Evolutionary conservation across 2,797 vertebrate genomes (phyloP), one percentile per base, ranked within the genome.

Genomic region (Pogoniulus pusillus): DNA sequence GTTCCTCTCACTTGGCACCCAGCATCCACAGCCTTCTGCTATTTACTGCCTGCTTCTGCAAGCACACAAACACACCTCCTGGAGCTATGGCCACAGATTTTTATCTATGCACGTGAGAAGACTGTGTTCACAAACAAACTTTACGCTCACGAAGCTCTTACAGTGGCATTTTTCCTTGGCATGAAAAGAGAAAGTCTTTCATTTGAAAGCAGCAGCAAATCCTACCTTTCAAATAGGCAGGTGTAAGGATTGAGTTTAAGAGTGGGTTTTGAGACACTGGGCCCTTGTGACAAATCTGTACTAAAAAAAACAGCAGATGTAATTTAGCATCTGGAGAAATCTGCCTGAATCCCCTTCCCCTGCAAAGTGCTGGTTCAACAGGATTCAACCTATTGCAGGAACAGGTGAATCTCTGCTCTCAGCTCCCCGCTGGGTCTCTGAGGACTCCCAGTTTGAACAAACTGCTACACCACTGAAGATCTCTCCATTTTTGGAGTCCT

Each of bases 21-120:
- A 59, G 22, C 71, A 91, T 72, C 66, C 65, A 64, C 14, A 63
- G 43, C 17, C 80, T 91, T 30, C 16, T 73, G 26, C 81, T 93
- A 85, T 89, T 85, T 83, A 92, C 70, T 83, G 55, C 55, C 85
- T 92, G 82, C 45, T 77, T 57, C 71, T 82, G 41, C 76, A 43
- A 90, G 27, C 14, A 63, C 4, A 80, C 34, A 74, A 66, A 85
- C 29, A 87, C 49, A 65, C 22, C 58, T 79, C 57, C 65, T 62
- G 65, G 88, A 87, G 75, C 54, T 72, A 60, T 22, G 27, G 54
- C 22, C 49, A 58, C 2, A 81, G 66, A 66, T 93, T 73, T 73
- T 86, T 85, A 85, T 32, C 79, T 30, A 9, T 32, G 39, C n/a
- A 37, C 54, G 73, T 64, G 53, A 87, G 34, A 76, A 27, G 20